A percentile compares a stretch with the other conserved stretches of the same genome.
These are phyloP conservation scores for Phasianus colchicus DNA, from an alignment of 2,113 vertebrate species.

Conservation along the genomic window DNA sequence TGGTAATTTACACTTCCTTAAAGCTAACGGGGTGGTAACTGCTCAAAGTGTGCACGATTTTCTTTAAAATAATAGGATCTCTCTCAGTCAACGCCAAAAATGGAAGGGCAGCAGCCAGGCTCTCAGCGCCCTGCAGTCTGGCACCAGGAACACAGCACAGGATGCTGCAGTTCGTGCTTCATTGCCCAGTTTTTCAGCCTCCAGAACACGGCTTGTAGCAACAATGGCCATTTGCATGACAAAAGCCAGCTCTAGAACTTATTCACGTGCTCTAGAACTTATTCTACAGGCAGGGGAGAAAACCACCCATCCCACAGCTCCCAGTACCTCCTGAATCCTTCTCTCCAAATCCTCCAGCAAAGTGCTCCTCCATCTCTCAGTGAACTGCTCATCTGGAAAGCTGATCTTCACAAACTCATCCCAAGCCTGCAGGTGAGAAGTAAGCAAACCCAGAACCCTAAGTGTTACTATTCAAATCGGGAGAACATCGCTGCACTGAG, in stretches of 20 bases:
- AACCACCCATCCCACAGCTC: fast-evolving
- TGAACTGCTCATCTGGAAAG: conserved; percentile 76
- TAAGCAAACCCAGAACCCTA: neutral
- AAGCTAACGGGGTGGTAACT: neutral
- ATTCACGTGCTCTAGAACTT: fast-evolving
- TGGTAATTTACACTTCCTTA: neutral
- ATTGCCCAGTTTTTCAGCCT: neutral
- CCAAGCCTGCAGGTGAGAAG: conserved; percentile 81
- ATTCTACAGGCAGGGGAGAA: neutral
- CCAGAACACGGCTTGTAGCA: neutral
- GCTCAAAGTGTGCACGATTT: neutral
- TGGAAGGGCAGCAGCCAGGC: neutral
- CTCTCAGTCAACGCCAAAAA: neutral
- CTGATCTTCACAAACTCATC: conserved; percentile 78
- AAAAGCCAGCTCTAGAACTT: neutral
- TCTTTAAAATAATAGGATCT: neutral
- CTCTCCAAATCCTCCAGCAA: conserved; percentile 82
- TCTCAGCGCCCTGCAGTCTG: neutral
- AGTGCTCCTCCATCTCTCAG: conserved; percentile 77
- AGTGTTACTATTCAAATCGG: neutral
- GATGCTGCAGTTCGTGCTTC: neutral
- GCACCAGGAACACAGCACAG: fast-evolving
- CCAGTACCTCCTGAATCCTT: conserved; percentile 84
- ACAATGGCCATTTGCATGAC: neutral
- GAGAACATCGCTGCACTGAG: neutral